phyloP scores from a whole-genome alignment of 2,797 vertebrate species.

The Poeciliopsis paucimaculata region DNA sequence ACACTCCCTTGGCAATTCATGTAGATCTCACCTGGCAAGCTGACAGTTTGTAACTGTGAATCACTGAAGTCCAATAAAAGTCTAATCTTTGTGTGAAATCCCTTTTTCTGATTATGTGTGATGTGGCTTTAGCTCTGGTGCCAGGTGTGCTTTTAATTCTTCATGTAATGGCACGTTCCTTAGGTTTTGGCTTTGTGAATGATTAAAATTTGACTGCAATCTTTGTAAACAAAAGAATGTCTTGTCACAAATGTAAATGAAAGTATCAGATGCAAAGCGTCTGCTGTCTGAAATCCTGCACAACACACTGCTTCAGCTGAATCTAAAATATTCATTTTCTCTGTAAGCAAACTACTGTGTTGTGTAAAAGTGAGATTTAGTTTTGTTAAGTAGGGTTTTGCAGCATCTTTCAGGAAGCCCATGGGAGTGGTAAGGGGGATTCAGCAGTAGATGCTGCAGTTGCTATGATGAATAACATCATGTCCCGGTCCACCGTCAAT shows the following conservation, averaged over 20 bases:
- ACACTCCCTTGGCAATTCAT: neutral
- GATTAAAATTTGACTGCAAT: slow-evolving; percentile 10
- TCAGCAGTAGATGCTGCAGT: slow-evolving; percentile 22
- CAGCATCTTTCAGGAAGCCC: slow-evolving; percentile 31
- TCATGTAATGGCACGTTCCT: neutral
- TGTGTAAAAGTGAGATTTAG: slow-evolving; percentile 24
- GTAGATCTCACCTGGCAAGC: neutral
- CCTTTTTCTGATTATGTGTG: neutral
- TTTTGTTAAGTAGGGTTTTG: slow-evolving; percentile 48
- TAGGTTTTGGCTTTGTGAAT: neutral
- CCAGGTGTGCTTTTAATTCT: neutral
- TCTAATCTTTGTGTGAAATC: neutral
- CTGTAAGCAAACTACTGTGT: slow-evolving; percentile 7
- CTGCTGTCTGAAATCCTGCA: neutral
- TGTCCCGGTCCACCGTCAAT: slow-evolving; percentile 29
- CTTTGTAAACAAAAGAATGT: slow-evolving; percentile 2
- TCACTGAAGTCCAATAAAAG: neutral
- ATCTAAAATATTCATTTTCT: slow-evolving; percentile 3
- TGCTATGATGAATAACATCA: slow-evolving; percentile 52
- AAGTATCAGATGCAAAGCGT: neutral
- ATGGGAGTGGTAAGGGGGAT: slow-evolving; percentile 18
- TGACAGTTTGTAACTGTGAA: neutral
- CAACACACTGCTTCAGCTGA: neutral
- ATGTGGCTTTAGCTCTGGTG: neutral
- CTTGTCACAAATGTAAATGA: slow-evolving; percentile 8